Conservation (phyloP, 2,888 invertebrate species). For the Cerastis leucographa region DNA sequence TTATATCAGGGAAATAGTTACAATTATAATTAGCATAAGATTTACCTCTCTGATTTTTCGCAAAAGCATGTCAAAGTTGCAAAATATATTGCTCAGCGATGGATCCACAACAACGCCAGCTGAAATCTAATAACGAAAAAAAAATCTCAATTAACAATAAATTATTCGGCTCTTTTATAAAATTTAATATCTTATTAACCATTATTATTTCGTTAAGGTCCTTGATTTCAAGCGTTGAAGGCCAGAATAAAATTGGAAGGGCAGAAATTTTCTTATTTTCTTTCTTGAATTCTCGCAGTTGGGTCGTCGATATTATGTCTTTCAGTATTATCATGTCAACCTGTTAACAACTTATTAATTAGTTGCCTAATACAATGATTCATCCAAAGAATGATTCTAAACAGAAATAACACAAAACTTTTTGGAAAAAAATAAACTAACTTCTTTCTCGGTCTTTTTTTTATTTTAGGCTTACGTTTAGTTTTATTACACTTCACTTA, state of each 20-base stretch:
- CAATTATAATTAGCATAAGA: neutral
- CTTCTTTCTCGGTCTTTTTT: no score
- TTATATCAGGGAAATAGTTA: neutral
- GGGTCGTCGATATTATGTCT: slow-evolving; percentile 61
- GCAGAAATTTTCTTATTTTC: slow-evolving; percentile 64
- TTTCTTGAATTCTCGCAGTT: slow-evolving; percentile 67
- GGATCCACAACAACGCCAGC: slow-evolving; percentile 71
- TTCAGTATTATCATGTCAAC: slow-evolving; percentile 74
- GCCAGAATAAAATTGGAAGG: slow-evolving; percentile 70
- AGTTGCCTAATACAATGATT: slow-evolving; percentile 9
- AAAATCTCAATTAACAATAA: slow-evolving; percentile 39
- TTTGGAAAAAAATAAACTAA: no score
- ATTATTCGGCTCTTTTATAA: slow-evolving; percentile 58
- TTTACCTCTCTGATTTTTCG: slow-evolving; percentile 63
- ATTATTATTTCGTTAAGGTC: slow-evolving; percentile 72
- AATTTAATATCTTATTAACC: slow-evolving; percentile 70
- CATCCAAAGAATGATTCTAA: neutral
- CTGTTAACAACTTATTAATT: slow-evolving; percentile 59
- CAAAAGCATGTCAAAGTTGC: slow-evolving; percentile 45
- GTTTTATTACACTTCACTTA: slow-evolving; percentile 35
- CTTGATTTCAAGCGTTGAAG: slow-evolving; percentile 66
- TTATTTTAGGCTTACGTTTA: neutral
- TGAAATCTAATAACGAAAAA: slow-evolving; percentile 70
- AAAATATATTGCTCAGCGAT: slow-evolving; percentile 46
- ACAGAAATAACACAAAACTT: no score